Evolutionary conservation across 2,888 invertebrate species (phyloP).

Genomic region (Lasioglossum calceatum): DNA sequence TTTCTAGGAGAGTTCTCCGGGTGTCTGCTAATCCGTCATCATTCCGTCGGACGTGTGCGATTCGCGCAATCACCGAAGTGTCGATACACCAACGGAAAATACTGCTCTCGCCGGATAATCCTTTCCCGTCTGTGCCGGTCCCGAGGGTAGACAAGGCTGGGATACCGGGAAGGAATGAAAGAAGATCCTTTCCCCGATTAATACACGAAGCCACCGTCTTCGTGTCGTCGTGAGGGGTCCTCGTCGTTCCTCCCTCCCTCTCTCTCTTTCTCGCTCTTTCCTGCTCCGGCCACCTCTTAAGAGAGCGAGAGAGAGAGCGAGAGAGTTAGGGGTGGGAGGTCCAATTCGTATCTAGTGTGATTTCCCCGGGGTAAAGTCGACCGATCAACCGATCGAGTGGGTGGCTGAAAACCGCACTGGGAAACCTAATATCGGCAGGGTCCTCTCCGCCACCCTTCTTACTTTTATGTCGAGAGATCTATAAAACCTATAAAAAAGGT

Average conservation of each 20-base stretch:
- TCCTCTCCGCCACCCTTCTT: constrained; percentile 57
- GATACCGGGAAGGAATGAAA: constrained; percentile 63
- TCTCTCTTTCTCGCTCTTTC: not conserved
- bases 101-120: constrained; percentile 65
- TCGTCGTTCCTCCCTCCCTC: not conserved
- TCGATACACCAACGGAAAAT: constrained; percentile 67
- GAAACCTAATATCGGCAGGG: constrained; percentile 82
- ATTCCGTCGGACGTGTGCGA: constrained; percentile 51
- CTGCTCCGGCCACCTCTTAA: constrained; percentile 61
- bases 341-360: constrained; percentile 82
- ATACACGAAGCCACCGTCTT: constrained; percentile 64
- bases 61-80: constrained; percentile 66
- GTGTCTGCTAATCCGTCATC: constrained; percentile 35
- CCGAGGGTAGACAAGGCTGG: constrained; percentile 42
- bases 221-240: constrained; percentile 63
- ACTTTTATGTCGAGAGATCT: constrained; percentile 64
- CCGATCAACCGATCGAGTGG: constrained; percentile 83
- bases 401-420: constrained; percentile 84
- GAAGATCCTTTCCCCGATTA: constrained; percentile 72
- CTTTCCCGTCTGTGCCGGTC: constrained; percentile 59
- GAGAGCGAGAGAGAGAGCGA: constrained; percentile 61
- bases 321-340: constrained; percentile 17
- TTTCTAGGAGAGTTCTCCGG: not conserved
- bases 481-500: constrained; percentile 64
- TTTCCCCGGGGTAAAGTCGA: constrained; percentile 83